Conservation (phyloP, 2,113 vertebrate genomes). For the human region GRCh38 chr20:42116001-42116500, state of each 20-base stretch:
- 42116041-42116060: constrained; percentile 77
- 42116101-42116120: constrained; percentile 77
- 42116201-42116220: constrained; percentile 34
- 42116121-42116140: constrained; percentile 70
- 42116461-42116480: neutral
- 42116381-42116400: neutral
- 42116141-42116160: constrained; percentile 80
- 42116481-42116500: neutral
- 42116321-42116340: constrained; percentile 72
- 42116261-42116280: constrained; percentile 54
- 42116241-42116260: neutral
- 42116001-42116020: constrained; percentile 73
- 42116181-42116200: constrained; percentile 54
- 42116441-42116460: neutral
- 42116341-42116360: constrained; percentile 67
- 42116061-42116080: constrained; percentile 78
- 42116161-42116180: constrained; percentile 80
- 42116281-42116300: constrained; percentile 73
- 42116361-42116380: constrained; percentile 77
- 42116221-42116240: neutral
- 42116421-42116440: neutral
- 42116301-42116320: constrained; percentile 80
- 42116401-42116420: neutral
- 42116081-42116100: constrained; percentile 80
- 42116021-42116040: constrained; percentile 80